Base-by-base conservation (phyloP, 2,888 invertebrate genomes). In the Epinotia demarniana region DNA sequence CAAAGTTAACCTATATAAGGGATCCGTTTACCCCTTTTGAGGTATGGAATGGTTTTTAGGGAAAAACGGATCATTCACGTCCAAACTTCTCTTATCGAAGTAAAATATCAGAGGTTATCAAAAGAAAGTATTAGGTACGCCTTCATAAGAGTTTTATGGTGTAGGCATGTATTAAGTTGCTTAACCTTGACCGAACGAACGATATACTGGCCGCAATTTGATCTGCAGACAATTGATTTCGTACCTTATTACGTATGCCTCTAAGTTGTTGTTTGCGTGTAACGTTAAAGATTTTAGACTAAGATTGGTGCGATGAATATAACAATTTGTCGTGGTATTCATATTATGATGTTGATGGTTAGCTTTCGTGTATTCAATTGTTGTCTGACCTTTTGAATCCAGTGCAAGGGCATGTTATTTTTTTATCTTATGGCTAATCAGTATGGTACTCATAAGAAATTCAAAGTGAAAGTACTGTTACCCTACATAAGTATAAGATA, bases 131-230 rank as follows among this genome's bases (percentile, higher is more conserved):
- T 57, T 33, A 19, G 13, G 13, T 13, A 39, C 11, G 62, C 3
- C 11, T 62, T 18, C 43, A 18, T 43, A 18, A 66, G 69, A 46
- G 23, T 19, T 39, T 57, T 23, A 23, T 12, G 19, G 58, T n/a
- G 23, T 60, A 16, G 16, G 46, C 16, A 46, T 18, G 27, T 66
- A 16, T n/a, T 60, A 60, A 60, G n/a, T 58, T n/a, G 5, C n/a
- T 23, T 23, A 46, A 5, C 69, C 69, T 69, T 69, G 69, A 69
- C 69, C 69, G 43, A 18, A 11, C 69, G 16, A 13, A n/a, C 16
- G 57, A 58, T 46, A 60, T 12, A 46, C 46, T 69, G 69, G 60
- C 58, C 69, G 43, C 23, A 19, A 23, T 58, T 57, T 43, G 16
- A 23, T 11, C 23, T 18, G 1, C 12, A 46, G 5, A n/a, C 23